phyloP scores from a whole-genome alignment of 2,888 invertebrate genomes.

The Aporophyla lueneburgensis region DNA sequence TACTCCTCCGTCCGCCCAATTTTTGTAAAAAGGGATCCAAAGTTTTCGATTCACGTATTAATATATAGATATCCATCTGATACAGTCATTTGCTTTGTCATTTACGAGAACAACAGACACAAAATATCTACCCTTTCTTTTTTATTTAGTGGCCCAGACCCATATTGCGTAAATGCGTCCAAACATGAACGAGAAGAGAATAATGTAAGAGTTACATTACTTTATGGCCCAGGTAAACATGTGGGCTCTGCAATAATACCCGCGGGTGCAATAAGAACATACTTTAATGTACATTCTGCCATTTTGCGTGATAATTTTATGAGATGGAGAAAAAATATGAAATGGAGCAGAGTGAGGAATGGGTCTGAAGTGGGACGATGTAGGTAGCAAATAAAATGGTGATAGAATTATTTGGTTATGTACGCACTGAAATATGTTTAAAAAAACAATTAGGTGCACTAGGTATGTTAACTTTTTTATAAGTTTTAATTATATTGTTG shows the following conservation, averaged over 20 bases:
- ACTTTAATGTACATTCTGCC: neutral
- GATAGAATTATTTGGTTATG: neutral
- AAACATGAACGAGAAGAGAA: constrained; percentile 29
- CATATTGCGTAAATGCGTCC: constrained; percentile 1
- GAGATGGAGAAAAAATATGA: constrained; percentile 20
- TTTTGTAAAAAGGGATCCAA: too few relatives aligned
- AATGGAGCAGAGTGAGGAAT: constrained; percentile 23
- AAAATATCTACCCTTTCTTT: neutral
- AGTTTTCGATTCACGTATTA: too few relatives aligned
- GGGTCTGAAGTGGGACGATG: neutral
- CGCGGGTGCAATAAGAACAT: constrained; percentile 23
- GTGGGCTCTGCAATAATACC: constrained; percentile 33
- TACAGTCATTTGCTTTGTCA: neutral
- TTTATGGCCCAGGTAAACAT: constrained; percentile 42
- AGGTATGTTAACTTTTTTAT: neutral
- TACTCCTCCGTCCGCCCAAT: too few relatives aligned
- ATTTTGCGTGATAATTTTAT: constrained; percentile 16
- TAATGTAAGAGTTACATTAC: constrained; percentile 36
- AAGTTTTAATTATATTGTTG: neutral
- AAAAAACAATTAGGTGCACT: neutral
- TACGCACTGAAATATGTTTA: neutral
- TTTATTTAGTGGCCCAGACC: constrained; percentile 9
- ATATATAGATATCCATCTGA: too few relatives aligned
- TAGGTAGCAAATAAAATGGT: neutral
- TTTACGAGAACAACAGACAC: constrained; percentile 5